phyloP scores from a whole-genome alignment of 2,888 invertebrate species.

The Beris chalybata region DNA sequence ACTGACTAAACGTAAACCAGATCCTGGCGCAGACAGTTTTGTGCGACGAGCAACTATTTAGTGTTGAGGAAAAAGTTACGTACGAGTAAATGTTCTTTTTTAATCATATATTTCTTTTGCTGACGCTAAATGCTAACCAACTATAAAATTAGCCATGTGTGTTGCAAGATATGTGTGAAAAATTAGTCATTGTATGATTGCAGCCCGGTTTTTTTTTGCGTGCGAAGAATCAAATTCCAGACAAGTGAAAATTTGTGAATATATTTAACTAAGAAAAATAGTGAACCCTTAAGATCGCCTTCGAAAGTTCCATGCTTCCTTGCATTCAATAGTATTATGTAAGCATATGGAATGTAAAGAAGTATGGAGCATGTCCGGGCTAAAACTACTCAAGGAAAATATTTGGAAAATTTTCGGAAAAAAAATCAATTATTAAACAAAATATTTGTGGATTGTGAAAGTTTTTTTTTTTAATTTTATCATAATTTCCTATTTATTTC shows the following conservation, averaged over 20 bases:
- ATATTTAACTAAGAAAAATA: too few species aligned
- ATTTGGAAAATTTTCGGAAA: neutral
- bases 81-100: neutral
- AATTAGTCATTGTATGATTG: too few species aligned
- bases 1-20: slow-evolving; percentile 17
- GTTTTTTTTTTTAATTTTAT: too few species aligned
- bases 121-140: slow-evolving; percentile 6
- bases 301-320: slow-evolving; percentile 59
- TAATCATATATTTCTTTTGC: neutral
- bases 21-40: slow-evolving; percentile 22
- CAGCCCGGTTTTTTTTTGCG: neutral
- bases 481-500: too few species aligned
- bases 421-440: neutral
- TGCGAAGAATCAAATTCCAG: neutral
- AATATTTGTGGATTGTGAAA: neutral
- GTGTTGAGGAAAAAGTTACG: slow-evolving; percentile 8
- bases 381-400: slow-evolving; percentile 19
- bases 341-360: slow-evolving; percentile 59
- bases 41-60: slow-evolving; percentile 6
- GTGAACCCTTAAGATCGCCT: slow-evolving; percentile 35
- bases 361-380: slow-evolving; percentile 58
- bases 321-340: slow-evolving; percentile 58
- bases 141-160: slow-evolving; percentile 18
- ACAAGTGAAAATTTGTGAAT: too few species aligned
- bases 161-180: slow-evolving; percentile 14